These are phyloP conservation scores for Petromus typicus DNA, from an alignment of 2,113 vertebrate species.

Conservation along the genomic window DNA sequence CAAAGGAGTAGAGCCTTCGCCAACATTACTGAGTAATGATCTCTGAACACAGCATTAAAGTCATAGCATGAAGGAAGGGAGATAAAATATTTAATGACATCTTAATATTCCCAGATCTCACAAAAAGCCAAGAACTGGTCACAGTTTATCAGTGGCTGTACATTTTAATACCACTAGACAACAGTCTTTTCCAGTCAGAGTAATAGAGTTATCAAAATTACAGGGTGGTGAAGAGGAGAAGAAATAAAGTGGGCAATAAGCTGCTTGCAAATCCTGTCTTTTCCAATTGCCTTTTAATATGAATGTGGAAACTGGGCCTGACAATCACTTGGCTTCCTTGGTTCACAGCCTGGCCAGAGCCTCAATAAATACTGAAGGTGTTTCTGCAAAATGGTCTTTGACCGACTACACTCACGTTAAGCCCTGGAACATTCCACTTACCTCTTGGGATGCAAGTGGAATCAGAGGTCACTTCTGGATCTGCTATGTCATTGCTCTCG, in stretches of 20 bases:
- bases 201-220: slow-evolving; percentile 62
- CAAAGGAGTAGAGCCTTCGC: slow-evolving; percentile 62
- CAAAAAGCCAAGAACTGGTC: slow-evolving; percentile 70
- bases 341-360: slow-evolving; percentile 22
- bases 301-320: slow-evolving; percentile 54
- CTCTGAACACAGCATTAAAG: slow-evolving; percentile 72
- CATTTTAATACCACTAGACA: slow-evolving; percentile 74
- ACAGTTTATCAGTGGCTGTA: slow-evolving; percentile 64
- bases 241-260: slow-evolving; percentile 42
- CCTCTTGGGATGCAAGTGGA: background rate
- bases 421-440: background rate
- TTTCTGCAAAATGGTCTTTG: slow-evolving; percentile 44
- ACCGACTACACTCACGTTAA: background rate
- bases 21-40: slow-evolving; percentile 70
- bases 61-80: slow-evolving; percentile 68
- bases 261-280: slow-evolving; percentile 51
- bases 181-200: slow-evolving; percentile 59
- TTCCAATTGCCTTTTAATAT: slow-evolving; percentile 63
- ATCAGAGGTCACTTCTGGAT: background rate
- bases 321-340: slow-evolving; percentile 54
- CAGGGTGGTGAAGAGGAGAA: background rate
- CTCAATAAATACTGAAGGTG: slow-evolving; percentile 39
- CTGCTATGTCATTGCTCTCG: background rate
- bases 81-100: slow-evolving; percentile 79
- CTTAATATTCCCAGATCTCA: slow-evolving; percentile 73